Evolutionary conservation across 2,113 vertebrate genomes (phyloP).

Genomic region (Lycocorax pyrrhopterus): DNA sequence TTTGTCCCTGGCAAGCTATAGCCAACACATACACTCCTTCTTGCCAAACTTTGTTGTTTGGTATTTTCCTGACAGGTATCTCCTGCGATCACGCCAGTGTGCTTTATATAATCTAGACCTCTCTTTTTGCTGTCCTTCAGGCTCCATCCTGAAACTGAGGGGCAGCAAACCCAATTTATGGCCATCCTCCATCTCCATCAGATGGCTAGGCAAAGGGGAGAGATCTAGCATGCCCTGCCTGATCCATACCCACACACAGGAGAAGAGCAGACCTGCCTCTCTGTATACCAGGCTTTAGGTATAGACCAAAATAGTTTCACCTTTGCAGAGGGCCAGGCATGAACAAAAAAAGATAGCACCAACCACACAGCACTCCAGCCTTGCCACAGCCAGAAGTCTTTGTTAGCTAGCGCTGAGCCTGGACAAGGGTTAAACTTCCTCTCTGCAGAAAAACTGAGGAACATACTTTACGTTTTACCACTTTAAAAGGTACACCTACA

Average conservation of each 20-base stretch:
- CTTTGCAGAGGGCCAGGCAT: not conserved
- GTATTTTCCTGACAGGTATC: not conserved
- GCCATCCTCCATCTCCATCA: not conserved
- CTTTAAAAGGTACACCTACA: not conserved
- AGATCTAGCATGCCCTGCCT: not conserved
- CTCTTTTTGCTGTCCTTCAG: not conserved
- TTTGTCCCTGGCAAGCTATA: not conserved
- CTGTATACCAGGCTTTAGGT: not conserved
- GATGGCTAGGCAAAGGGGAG: not conserved
- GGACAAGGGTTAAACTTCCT: not conserved
- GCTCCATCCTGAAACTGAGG: not conserved
- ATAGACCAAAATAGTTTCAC: not conserved
- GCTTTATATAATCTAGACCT: not conserved
- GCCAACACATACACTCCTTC: not conserved
- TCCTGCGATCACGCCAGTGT: not conserved
- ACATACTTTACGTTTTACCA: not conserved
- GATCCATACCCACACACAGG: accelerated
- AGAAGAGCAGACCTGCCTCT: not conserved
- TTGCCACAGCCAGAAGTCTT: not conserved
- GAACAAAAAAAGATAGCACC: not conserved
- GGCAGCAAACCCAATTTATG: not conserved
- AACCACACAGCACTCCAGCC: not conserved
- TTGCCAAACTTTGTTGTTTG: not conserved
- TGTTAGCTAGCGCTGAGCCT: not conserved
- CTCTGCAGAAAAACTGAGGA: not conserved